phyloP scores from a whole-genome alignment of 1,140 invertebrate genomes.

The Aphis gossypii region DNA sequence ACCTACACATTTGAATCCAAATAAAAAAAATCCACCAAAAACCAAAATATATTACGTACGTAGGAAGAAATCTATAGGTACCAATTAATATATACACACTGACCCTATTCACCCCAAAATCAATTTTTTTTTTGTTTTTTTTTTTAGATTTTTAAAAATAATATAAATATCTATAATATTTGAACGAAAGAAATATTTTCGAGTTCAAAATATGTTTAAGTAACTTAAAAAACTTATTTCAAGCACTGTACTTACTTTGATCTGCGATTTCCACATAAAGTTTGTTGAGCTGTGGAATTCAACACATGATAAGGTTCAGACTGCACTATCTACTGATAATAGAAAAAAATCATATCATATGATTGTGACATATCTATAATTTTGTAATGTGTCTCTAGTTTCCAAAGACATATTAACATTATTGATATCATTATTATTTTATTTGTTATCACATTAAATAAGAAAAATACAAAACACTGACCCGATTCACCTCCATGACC shows the following conservation, averaged over 20 bases:
- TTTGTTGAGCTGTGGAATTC: neutral
- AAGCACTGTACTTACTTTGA: neutral
- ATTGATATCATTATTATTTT: neutral
- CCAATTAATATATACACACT: neutral
- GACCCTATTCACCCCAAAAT: slow-evolving; percentile 14
- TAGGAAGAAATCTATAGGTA: neutral
- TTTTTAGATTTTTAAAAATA: neutral
- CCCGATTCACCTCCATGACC: neutral
- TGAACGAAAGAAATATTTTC: neutral
- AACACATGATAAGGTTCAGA: neutral
- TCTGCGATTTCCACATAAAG: slow-evolving; percentile 9
- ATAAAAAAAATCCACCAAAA: neutral
- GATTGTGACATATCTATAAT: neutral
- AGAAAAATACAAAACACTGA: slow-evolving; percentile 13
- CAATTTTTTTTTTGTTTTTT: neutral
- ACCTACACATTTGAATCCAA: neutral
- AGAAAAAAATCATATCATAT: neutral
- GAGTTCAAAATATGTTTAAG: neutral
- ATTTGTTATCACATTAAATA: neutral
- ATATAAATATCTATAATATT: neutral
- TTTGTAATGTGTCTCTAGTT: neutral
- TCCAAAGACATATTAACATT: neutral
- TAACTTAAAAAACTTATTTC: neutral
- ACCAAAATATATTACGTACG: neutral
- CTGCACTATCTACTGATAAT: neutral